Evolutionary conservation across 2,888 invertebrate genomes (phyloP), one percentile per base, ranked within the genome.

Genomic region (Julus scanicus): DNA sequence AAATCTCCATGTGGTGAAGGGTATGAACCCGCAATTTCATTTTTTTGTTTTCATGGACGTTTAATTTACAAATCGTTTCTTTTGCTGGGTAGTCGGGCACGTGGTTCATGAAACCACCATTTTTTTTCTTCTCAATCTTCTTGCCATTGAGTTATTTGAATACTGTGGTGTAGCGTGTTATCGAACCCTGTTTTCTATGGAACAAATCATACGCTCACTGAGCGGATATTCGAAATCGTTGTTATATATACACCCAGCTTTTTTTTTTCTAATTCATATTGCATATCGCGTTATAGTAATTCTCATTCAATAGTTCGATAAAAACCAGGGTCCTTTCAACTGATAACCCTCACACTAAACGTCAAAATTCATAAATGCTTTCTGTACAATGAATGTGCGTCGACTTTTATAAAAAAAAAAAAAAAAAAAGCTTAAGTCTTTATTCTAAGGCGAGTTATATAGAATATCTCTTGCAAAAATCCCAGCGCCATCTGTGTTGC

Each of bases 181-280:
- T 44, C 11, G 71, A 29, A 71, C 71, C 71, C 71, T 8, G 29
- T 71, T 71, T 71, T 71, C 9, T 71, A 71, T 71, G 2, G 71
- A 71, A 11, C 15, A 63, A 44, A 71, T 71, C 71, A 71, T 29
- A 29, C 71, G 71, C 71, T 71, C 71, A 71, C 71, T 71, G 71
- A 71, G 11, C 71, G 29, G 29, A 29, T 29, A 29, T 29, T n/a
- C 8, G 29, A 29, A 37, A 8, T 9, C 71, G 29, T 71, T 29
- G 29, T 71, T 9, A 9, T 11, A 9, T 11, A 11, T 29, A n/a
- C 29, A 29, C 29, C 20, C 71, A 71, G 29, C 71, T 71, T 71
- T 29, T 71, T 71, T 29, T 71, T 71, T 29, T 71, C 29, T 71
- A 71, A 71, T 71, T 29, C 71, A 71, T 71, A 71, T 71, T n/a